phyloP scores from a whole-genome alignment of 2,797 vertebrate species.

The Enteromius treurensis region DNA sequence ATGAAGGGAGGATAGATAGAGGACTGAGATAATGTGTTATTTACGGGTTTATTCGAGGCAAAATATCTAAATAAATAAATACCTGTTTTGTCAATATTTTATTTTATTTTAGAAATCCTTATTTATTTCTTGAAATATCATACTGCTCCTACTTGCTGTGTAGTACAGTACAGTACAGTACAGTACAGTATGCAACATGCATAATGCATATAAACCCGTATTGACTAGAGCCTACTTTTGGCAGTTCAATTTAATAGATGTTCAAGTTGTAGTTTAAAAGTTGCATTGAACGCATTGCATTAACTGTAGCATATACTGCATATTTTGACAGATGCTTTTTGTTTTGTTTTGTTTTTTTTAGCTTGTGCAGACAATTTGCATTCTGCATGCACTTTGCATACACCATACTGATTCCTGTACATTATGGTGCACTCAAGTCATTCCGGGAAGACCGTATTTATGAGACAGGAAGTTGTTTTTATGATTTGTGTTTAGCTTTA shows the following conservation, averaged over 20 bases:
- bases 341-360: background rate
- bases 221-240: background rate
- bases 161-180: background rate
- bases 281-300: background rate
- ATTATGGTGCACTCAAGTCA: background rate
- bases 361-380: background rate
- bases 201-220: background rate
- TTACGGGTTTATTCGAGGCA: background rate
- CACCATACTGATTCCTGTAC: background rate
- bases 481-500: background rate
- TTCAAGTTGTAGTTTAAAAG: background rate
- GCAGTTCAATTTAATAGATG: background rate
- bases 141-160: background rate
- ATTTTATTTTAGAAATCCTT: background rate
- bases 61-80: background rate
- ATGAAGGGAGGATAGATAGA: background rate
- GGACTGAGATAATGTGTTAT: background rate
- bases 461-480: background rate
- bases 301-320: background rate
- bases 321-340: background rate
- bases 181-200: background rate
- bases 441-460: background rate
- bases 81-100: too few relatives aligned
- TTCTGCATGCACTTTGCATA: constrained; percentile 18
- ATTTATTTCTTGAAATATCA: background rate